These are phyloP conservation scores for Rhinophrynus dorsalis DNA, from an alignment of 2,797 vertebrate species.

Conservation along the genomic window DNA sequence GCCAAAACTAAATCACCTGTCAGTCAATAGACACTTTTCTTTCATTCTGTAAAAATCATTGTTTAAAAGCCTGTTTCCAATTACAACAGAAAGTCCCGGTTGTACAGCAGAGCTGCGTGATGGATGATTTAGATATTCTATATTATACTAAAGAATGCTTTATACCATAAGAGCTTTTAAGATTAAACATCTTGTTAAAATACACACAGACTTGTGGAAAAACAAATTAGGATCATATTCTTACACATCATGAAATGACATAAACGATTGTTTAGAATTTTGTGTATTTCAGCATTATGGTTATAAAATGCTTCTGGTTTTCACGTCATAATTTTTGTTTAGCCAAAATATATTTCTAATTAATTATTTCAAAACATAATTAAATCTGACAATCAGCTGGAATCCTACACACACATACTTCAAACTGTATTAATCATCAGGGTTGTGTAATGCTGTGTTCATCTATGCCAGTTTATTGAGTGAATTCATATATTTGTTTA, in stretches of 20 bases:
- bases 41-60: slow-evolving; percentile 53
- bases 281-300: neutral
- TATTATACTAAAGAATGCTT: slow-evolving; percentile 42
- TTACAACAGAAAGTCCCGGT: slow-evolving; percentile 50
- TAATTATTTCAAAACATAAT: neutral
- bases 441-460: too few species aligned
- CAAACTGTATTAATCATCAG: too few species aligned
- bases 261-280: slow-evolving; percentile 37
- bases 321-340: neutral
- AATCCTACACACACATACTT: too few species aligned
- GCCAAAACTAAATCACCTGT: slow-evolving; percentile 44
- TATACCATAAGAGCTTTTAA: slow-evolving; percentile 50
- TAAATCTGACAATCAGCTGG: too few species aligned
- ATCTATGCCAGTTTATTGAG: too few species aligned
- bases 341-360: neutral
- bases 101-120: slow-evolving; percentile 40
- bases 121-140: slow-evolving; percentile 26
- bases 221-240: slow-evolving; percentile 50
- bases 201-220: slow-evolving; percentile 38
- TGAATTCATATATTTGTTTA: too few species aligned
- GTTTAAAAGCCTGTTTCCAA: slow-evolving; percentile 60
- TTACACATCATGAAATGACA: slow-evolving; percentile 41
- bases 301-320: slow-evolving; percentile 38
- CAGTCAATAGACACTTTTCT: slow-evolving; percentile 46
- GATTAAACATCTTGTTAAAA: slow-evolving; percentile 44